A percentile compares a stretch with the other conserved stretches of the same genome.
phyloP scores from a whole-genome alignment of 2,797 vertebrate species.

The Clamator glandarius region DNA sequence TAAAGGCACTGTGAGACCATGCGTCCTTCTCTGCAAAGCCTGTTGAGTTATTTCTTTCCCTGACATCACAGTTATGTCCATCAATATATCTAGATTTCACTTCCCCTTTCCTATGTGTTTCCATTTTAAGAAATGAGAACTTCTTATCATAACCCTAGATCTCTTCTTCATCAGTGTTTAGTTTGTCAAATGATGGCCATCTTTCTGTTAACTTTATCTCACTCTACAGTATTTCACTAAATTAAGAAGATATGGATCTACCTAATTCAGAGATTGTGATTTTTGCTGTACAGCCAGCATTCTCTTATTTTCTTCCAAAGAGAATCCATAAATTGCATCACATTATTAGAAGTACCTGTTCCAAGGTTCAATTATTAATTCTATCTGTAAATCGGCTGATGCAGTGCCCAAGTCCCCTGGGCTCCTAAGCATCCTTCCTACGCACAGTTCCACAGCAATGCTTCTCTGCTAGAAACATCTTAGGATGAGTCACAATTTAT shows the following conservation, averaged over 20 bases:
- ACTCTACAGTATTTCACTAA: conserved; percentile 13
- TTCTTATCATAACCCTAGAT: not conserved
- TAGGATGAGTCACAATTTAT: not conserved
- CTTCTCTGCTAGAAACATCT: not conserved
- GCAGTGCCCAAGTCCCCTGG: conserved; percentile 1
- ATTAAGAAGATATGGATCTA: conserved; percentile 60
- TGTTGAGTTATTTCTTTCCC: not conserved
- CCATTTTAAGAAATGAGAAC: not conserved
- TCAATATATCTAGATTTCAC: rapidly evolving
- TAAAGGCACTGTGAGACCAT: not conserved
- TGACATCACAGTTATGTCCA: not conserved
- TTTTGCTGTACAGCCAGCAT: conserved; percentile 51
- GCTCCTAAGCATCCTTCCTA: not conserved
- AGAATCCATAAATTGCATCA: conserved; percentile 28
- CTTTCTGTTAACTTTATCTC: conserved; percentile 56
- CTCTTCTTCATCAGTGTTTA: conserved; percentile 17
- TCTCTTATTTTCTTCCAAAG: conserved; percentile 24
- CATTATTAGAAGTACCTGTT: conserved; percentile 19
- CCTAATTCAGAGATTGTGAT: conserved; percentile 45
- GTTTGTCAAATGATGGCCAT: not conserved
- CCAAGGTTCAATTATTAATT: conserved; percentile 38
- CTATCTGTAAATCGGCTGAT: conserved; percentile 17
- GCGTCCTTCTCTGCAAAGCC: not conserved
- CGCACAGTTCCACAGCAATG: not conserved
- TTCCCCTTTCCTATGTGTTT: not conserved